Conservation (phyloP, 30 jellyfish, hydroid and myxozoan species). For the Hydra vulgaris region DNA sequence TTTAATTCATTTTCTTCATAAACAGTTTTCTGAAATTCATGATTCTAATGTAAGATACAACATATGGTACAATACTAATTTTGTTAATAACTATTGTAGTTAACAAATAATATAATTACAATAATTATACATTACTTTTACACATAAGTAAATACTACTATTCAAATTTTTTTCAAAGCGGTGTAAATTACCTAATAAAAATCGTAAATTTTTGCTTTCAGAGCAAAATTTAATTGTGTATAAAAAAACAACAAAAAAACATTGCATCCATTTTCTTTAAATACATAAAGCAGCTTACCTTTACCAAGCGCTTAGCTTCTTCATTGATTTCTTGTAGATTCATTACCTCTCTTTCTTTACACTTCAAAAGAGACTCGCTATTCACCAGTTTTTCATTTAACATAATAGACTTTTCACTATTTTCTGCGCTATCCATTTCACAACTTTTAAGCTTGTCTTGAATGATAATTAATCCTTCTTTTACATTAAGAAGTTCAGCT, state of each 20-base stretch:
- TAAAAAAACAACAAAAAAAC: too few species aligned
- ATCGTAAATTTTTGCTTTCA: too few species aligned
- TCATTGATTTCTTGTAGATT: neutral
- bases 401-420: neutral
- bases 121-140: too few species aligned
- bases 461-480: conserved; percentile 21
- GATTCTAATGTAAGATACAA: neutral
- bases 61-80: too few species aligned
- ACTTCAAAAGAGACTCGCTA: neutral
- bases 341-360: neutral
- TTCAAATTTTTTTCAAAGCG: too few species aligned
- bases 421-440: neutral
- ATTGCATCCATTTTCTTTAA: too few species aligned
- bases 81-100: too few species aligned
- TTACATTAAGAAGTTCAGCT: conserved; percentile 22
- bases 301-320: neutral
- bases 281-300: neutral
- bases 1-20: neutral
- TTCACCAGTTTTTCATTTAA: neutral
- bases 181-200: too few species aligned
- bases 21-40: neutral
- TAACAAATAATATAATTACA: too few species aligned
- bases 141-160: too few species aligned
- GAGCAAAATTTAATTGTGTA: too few species aligned
- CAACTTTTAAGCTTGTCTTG: conserved; percentile 7